phyloP scores from a whole-genome alignment of 2,113 vertebrate species.

The Elaphurus davidianus region DNA sequence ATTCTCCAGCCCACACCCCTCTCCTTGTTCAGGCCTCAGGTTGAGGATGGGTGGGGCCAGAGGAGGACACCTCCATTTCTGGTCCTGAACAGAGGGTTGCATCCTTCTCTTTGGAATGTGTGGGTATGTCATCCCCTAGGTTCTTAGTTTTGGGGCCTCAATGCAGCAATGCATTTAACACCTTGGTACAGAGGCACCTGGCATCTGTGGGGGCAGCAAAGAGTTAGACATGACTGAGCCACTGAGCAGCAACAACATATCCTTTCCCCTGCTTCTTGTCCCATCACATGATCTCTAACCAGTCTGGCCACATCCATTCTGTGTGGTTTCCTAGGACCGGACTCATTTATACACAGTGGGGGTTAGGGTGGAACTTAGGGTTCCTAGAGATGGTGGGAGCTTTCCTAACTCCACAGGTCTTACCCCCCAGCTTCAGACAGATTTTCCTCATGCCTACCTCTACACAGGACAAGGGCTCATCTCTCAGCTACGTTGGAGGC shows the following conservation, averaged over 20 bases:
- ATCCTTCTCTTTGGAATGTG: neutral
- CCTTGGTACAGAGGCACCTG: neutral
- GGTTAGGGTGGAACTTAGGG: neutral
- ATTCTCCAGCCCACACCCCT: accelerated
- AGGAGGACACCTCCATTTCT: neutral
- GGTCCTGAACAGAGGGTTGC: neutral
- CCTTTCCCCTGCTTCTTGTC: neutral
- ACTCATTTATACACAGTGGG: neutral
- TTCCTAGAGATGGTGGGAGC: neutral
- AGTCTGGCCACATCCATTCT: neutral
- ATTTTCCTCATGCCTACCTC: neutral
- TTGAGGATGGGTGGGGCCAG: neutral
- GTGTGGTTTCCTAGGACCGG: neutral
- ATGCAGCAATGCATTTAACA: neutral
- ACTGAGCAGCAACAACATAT: neutral
- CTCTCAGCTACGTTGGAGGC: neutral
- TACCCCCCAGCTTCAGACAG: neutral
- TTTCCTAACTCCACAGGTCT: neutral
- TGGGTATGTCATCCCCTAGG: accelerated
- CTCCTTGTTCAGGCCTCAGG: neutral
- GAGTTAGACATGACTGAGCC: neutral
- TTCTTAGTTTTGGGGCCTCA: neutral
- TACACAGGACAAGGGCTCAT: accelerated
- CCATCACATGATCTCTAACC: accelerated
- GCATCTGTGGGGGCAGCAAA: neutral